Conservation (phyloP, 2,888 invertebrate species). For the Erpobdella octoculata region DNA sequence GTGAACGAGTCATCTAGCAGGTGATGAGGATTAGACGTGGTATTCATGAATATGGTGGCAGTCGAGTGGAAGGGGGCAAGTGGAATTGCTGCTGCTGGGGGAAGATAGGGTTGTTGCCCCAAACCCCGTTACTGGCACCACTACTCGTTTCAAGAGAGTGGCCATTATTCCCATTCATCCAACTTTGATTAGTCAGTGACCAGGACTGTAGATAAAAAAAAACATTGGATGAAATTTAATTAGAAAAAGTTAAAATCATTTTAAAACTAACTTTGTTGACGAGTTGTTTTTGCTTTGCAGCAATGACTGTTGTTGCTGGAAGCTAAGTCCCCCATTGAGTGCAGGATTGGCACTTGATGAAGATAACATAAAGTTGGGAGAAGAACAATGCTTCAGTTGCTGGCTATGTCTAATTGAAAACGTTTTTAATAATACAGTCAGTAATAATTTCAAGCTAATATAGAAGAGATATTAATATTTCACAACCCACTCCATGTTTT, state of each 20-base stretch:
- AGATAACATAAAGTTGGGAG: background rate
- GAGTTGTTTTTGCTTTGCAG: conserved; percentile 14
- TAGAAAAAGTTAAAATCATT: background rate
- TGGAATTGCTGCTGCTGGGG: background rate
- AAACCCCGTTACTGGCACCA: background rate
- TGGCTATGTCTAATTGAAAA: background rate
- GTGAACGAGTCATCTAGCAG: background rate
- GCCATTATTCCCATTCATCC: background rate
- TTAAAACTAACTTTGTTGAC: conserved; percentile 8
- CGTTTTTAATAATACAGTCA: background rate
- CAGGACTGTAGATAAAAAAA: background rate
- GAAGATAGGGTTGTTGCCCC: too few species aligned
- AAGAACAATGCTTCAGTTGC: background rate
- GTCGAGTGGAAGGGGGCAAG: background rate
- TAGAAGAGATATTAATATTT: background rate
- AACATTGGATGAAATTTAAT: too few species aligned
- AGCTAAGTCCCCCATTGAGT: background rate
- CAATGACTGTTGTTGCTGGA: conserved; percentile 9
- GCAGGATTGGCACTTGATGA: background rate
- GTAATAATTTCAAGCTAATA: background rate
- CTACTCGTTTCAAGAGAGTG: too few species aligned
- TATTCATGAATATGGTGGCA: background rate
- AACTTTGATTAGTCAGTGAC: background rate
- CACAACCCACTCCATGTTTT: too few species aligned
- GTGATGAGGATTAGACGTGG: background rate